Percentiles rank a stretch among this genome's conserved stretches.
Conservation (phyloP, 1,140 invertebrate species). For the Aradophagus sp. region DNA sequence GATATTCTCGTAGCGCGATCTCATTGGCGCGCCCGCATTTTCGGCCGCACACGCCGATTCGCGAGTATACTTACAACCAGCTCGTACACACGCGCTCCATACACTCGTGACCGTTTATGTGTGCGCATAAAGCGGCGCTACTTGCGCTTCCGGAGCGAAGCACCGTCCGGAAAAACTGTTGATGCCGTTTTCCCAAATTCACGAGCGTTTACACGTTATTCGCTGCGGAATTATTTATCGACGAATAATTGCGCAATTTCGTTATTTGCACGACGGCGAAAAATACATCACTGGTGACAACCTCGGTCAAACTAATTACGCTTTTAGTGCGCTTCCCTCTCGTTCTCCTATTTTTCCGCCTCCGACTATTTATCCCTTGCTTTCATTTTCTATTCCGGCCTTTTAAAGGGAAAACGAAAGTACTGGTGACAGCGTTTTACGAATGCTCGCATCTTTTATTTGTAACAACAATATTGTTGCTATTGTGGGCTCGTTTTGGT, state of each 20-base stretch:
- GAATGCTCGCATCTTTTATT: too few species aligned
- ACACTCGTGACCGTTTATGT: too few species aligned
- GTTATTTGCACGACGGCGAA: constrained; percentile 5
- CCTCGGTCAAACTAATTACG: too few species aligned
- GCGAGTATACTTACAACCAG: constrained; percentile 8
- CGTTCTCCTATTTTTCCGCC: too few species aligned
- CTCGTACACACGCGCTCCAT: constrained; percentile 13
- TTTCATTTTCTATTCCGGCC: too few species aligned
- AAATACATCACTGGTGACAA: too few species aligned
- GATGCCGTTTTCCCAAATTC: constrained; percentile 53
- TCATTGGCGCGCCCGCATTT: constrained; percentile 1
- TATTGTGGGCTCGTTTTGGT: too few species aligned
- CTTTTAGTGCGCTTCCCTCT: too few species aligned
- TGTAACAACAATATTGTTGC: too few species aligned
- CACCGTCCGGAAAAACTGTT: constrained; percentile 32
- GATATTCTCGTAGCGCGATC: constrained; percentile 38
- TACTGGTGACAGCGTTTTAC: too few species aligned
- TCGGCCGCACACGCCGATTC: not conserved
- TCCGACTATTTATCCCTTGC: too few species aligned
- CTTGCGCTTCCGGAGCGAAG: constrained; percentile 21
- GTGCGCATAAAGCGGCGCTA: not conserved
- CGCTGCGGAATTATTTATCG: constrained; percentile 47
- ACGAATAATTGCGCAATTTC: constrained; percentile 35
- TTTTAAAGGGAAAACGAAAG: too few species aligned
- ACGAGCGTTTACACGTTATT: constrained; percentile 52